Base-by-base conservation (phyloP, 2,888 invertebrate genomes). In the Hartigia nigra region DNA sequence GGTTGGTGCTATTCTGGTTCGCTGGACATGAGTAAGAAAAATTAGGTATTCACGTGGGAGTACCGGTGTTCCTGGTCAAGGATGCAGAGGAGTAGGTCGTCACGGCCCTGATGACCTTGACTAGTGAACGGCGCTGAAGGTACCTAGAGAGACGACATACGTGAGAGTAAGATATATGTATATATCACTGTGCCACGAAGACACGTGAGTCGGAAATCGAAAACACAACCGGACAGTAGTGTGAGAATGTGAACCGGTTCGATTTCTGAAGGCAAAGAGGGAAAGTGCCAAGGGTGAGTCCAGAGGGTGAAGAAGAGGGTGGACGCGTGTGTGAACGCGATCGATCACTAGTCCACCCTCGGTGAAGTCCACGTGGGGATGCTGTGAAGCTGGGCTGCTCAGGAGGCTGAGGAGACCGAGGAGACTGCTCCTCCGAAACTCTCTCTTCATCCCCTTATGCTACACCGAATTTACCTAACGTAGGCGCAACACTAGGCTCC, bases 401-500 rank as follows among this genome's bases (percentile, higher is more conserved):
- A 55, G 55, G 55, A 55, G 55, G 23, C 55, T 9, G 39, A 36
- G 36, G 36, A 36, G 36, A 12, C 12, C 36, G 37, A 55, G 55
- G 23, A 55, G 55, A 23, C 55, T 9, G 72, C 72, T 72, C 72
- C 88, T 80, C 82, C 76, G 76, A 78, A 82, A 80, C 76, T 82
- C 55, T 55, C 55, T 55, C 55, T 55, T 75, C 74, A 79, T 69
- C 77, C 70, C 88, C 85, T 84, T 82, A 84, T 85, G 88, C 89
- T 88, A 88, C 86, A 87, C 85, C 85, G 87, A 91, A 91, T 91
- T 91, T 91, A 89, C 90, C 89, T 91, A 91, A 89, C 90, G 87
- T 87, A 89, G 88, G 86, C 88, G 84, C 88, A 85, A 85, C 84
- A 85, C 84, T 79, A 84, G 78, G 79, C 76, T 31, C n/a, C 75